Evolutionary conservation across 2,888 invertebrate genomes (phyloP).

Genomic region (Pseudococcus viburni): DNA sequence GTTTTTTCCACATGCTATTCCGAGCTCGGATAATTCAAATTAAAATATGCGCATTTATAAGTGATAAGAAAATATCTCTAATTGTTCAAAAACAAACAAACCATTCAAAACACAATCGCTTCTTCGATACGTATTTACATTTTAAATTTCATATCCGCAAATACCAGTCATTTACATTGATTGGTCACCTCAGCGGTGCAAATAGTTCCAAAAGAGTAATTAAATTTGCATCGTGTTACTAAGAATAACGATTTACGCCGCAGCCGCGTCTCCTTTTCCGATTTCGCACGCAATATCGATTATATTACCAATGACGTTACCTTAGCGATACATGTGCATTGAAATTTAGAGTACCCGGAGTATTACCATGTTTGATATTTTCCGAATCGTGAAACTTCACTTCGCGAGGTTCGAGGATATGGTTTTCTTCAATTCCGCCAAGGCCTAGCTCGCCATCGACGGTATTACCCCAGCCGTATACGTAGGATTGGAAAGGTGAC

Average conservation of each 20-base stretch:
- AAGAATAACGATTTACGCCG: no score
- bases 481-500: constrained; percentile 46
- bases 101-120: not conserved
- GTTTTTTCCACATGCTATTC: constrained; percentile 33
- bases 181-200: no score
- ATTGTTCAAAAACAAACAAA: not conserved
- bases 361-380: constrained; percentile 72
- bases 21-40: not conserved
- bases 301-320: not conserved
- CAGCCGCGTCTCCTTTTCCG: not conserved
- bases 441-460: constrained; percentile 84
- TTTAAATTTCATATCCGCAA: not conserved
- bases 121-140: constrained; percentile 13
- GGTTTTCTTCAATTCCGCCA: constrained; percentile 83
- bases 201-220: not conserved
- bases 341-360: not conserved
- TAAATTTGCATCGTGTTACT: constrained; percentile 10
- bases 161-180: constrained; percentile 5
- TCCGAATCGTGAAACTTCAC: constrained; percentile 59
- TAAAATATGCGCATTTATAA: constrained; percentile 31
- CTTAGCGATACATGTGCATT: not conserved
- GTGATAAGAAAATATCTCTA: not conserved
- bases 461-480: constrained; percentile 85
- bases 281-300: constrained; percentile 23
- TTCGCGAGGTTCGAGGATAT: constrained; percentile 73